Evolutionary conservation across 2,888 invertebrate genomes (phyloP).

Genomic region (Drosophila kanekoi): DNA sequence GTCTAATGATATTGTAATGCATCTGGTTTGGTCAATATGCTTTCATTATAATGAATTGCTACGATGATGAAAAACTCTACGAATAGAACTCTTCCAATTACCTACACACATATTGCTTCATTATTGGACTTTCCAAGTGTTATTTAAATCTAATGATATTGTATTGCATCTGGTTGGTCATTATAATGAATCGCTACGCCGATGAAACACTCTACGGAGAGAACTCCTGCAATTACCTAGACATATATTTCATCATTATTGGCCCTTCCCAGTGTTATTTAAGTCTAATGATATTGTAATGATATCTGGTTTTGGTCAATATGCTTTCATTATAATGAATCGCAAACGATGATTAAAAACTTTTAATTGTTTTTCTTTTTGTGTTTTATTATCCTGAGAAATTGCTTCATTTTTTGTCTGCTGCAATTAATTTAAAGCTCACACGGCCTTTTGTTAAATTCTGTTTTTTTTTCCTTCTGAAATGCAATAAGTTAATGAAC

Average conservation of each 20-base stretch:
- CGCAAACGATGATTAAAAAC: conserved; percentile 9
- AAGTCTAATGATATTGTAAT: neutral
- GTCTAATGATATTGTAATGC: neutral
- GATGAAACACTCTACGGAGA: neutral
- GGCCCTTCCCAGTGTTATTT: neutral
- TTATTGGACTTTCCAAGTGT: neutral
- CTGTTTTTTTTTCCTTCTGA: neutral
- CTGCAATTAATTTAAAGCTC: conserved; percentile 11
- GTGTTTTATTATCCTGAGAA: conserved; percentile 7
- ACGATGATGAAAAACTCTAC: conserved; percentile 12
- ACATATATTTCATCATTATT: neutral
- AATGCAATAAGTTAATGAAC: conserved; percentile 21
- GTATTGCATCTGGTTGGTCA: neutral
- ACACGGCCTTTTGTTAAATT: conserved; percentile 13
- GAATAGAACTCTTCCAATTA: conserved; percentile 14
- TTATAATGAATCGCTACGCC: conserved; percentile 13
- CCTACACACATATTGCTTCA: neutral
- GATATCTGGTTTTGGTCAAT: neutral
- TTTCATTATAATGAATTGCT: conserved; percentile 17
- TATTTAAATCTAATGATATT: neutral
- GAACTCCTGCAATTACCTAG: conserved; percentile 10
- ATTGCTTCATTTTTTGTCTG: conserved; percentile 5
- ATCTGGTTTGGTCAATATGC: neutral
- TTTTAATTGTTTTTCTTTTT: conserved; percentile 1
- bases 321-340: conserved; percentile 18